A percentile compares a stretch with the other conserved stretches of the same genome.
These are phyloP conservation scores for Caenorhabditis brenneri DNA, from an alignment of 1,140 invertebrate genomes.

Conservation along the genomic window DNA sequence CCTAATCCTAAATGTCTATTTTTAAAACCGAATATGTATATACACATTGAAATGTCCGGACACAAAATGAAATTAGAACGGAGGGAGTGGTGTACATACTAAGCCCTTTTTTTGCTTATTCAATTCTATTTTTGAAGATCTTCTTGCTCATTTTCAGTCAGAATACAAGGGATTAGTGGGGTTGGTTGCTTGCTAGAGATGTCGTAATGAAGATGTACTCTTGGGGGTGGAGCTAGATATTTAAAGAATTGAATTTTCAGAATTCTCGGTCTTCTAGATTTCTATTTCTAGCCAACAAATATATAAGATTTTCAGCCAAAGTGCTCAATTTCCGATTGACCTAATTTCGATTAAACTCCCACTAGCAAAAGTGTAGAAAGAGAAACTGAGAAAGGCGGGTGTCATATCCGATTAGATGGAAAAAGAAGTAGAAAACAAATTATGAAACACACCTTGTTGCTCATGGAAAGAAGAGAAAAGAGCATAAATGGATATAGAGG, in stretches of 20 bases:
- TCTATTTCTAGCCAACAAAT: too few relatives aligned
- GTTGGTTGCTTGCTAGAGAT: too few relatives aligned
- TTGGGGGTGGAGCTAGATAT: too few relatives aligned
- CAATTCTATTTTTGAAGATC: not conserved
- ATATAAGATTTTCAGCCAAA: not conserved
- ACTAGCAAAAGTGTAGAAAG: not conserved
- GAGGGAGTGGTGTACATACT: too few relatives aligned
- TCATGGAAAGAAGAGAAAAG: not conserved
- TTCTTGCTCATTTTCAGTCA: not conserved
- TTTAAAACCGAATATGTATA: not conserved
- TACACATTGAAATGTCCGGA: not conserved
- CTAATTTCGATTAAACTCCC: not conserved
- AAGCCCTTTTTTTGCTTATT: not conserved
- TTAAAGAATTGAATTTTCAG: too few relatives aligned
- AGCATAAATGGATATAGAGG: too few relatives aligned
- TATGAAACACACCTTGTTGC: constrained; percentile 14
- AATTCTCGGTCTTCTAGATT: too few relatives aligned
- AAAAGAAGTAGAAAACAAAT: not conserved
- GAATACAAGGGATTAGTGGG: not conserved
- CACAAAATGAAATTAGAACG: constrained; percentile 13
- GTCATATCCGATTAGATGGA: not conserved
- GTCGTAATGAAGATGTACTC: too few relatives aligned
- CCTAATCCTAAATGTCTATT: too few relatives aligned
- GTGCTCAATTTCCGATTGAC: not conserved
- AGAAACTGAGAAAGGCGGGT: not conserved